These are phyloP conservation scores for Epistrophe eligans DNA, from an alignment of 2,888 invertebrate genomes.

Conservation along the genomic window DNA sequence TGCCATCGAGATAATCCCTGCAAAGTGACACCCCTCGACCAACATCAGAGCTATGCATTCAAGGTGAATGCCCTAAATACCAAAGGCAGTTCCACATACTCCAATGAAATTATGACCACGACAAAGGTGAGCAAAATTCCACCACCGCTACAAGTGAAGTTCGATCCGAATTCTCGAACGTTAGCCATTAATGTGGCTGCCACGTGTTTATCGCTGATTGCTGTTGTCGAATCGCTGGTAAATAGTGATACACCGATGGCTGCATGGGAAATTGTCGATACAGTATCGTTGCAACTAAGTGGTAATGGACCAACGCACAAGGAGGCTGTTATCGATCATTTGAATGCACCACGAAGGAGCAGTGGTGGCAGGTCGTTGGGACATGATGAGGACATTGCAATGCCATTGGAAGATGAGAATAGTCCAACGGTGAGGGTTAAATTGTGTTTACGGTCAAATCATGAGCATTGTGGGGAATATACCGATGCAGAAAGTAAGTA, in stretches of 20 bases:
- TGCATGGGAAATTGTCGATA: slow-evolving; percentile 90
- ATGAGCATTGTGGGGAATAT: slow-evolving; percentile 93
- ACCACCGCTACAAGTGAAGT: slow-evolving; percentile 91
- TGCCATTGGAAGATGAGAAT: slow-evolving; percentile 86
- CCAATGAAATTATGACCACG: slow-evolving; percentile 91
- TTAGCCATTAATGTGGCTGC: slow-evolving; percentile 92
- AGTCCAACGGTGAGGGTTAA: slow-evolving; percentile 90
- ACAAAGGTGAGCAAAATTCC: slow-evolving; percentile 94
- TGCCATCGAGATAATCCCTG: slow-evolving; percentile 94
- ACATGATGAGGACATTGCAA: slow-evolving; percentile 85
- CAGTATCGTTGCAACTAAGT: slow-evolving; percentile 89
- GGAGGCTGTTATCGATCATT: slow-evolving; percentile 88
- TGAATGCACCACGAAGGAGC: slow-evolving; percentile 84
- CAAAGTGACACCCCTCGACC: slow-evolving; percentile 93
- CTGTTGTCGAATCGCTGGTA: slow-evolving; percentile 89
- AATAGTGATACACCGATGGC: slow-evolving; percentile 86
- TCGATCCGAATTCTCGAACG: slow-evolving; percentile 90
- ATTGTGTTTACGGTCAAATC: slow-evolving; percentile 91
- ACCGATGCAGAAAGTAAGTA: slow-evolving; percentile 93
- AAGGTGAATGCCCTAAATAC: slow-evolving; percentile 95
- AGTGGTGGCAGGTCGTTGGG: slow-evolving; percentile 85
- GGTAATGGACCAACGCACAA: slow-evolving; percentile 89
- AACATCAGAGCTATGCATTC: slow-evolving; percentile 93
- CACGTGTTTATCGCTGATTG: slow-evolving; percentile 91
- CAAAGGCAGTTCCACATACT: slow-evolving; percentile 94